Conservation (phyloP, 2,888 invertebrate species). For the Pachycephus smyrnensis region DNA sequence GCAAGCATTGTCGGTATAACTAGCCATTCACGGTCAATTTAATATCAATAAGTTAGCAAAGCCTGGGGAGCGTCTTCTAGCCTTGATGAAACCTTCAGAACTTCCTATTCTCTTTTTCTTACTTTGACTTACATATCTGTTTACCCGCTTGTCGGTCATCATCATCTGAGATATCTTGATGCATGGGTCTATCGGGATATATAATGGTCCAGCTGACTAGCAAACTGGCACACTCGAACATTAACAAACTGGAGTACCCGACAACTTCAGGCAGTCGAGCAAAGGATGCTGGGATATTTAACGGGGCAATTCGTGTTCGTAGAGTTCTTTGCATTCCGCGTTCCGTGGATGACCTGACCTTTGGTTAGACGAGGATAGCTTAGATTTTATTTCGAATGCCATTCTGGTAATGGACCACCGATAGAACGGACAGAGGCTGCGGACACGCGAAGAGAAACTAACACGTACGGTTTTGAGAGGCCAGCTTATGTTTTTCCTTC, state of each 20-base stretch:
- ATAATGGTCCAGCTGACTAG: too few relatives aligned
- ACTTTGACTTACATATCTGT: too few relatives aligned
- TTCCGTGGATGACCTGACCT: not conserved
- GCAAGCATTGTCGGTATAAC: conserved; percentile 36
- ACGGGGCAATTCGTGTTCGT: not conserved
- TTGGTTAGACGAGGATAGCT: not conserved
- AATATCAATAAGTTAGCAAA: conserved; percentile 37
- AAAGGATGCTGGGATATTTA: not conserved
- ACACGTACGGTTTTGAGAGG: not conserved
- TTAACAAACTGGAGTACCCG: too few relatives aligned
- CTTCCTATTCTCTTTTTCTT: too few relatives aligned
- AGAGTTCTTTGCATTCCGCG: not conserved
- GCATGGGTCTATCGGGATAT: too few relatives aligned
- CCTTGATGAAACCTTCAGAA: too few relatives aligned
- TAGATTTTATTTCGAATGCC: not conserved
- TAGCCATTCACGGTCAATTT: conserved; percentile 39
- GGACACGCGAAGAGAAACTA: not conserved
- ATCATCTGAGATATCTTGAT: too few relatives aligned
- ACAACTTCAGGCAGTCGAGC: not conserved
- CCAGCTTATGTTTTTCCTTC: not conserved
- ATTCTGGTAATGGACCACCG: not conserved
- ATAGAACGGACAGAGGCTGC: not conserved
- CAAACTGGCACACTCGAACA: too few relatives aligned
- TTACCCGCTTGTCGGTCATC: too few relatives aligned
- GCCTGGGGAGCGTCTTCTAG: not conserved